phyloP scores from a whole-genome alignment of 2,797 vertebrate genomes.

The Diplodus sargus region DNA sequence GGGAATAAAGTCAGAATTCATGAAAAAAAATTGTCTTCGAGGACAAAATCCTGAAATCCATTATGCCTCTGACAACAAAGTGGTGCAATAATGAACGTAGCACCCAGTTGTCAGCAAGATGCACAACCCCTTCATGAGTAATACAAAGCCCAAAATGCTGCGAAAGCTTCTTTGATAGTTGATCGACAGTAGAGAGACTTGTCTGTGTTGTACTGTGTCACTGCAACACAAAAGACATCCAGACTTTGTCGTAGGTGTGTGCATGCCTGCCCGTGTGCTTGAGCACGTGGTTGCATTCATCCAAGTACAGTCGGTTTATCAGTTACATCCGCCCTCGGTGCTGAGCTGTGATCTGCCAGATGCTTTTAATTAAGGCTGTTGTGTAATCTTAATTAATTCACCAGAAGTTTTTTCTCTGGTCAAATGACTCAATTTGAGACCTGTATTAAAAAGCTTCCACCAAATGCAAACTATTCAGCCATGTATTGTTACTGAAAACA shows the following conservation, averaged over 20 bases:
- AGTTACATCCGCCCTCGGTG: not conserved
- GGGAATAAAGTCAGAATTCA: conserved; percentile 22
- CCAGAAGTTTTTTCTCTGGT: conserved; percentile 1
- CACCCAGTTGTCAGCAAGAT: conserved; percentile 62
- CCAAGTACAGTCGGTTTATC: conserved; percentile 13
- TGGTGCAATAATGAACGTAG: conserved; percentile 51
- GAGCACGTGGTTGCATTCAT: conserved; percentile 15
- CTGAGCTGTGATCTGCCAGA: conserved; percentile 22
- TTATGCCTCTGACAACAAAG: conserved; percentile 66
- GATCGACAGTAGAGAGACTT: conserved; percentile 62
- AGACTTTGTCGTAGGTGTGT: conserved; percentile 30
- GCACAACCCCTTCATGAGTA: conserved; percentile 54
- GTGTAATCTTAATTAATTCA: conserved; percentile 11
- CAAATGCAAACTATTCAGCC: conserved; percentile 10
- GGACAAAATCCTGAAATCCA: conserved; percentile 61
- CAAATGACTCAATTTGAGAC: conserved; percentile 1
- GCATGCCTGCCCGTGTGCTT: conserved; percentile 1
- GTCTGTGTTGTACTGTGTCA: conserved; percentile 56
- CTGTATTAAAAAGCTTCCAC: not conserved
- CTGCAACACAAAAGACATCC: conserved; percentile 52
- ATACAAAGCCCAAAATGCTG: conserved; percentile 63
- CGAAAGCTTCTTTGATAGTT: conserved; percentile 62
- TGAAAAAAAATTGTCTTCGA: conserved; percentile 37
- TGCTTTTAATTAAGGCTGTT: conserved; percentile 28
- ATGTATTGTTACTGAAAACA: conserved; percentile 30